phyloP scores from a whole-genome alignment of 2,888 invertebrate genomes.

The Lycaena phlaeas region DNA sequence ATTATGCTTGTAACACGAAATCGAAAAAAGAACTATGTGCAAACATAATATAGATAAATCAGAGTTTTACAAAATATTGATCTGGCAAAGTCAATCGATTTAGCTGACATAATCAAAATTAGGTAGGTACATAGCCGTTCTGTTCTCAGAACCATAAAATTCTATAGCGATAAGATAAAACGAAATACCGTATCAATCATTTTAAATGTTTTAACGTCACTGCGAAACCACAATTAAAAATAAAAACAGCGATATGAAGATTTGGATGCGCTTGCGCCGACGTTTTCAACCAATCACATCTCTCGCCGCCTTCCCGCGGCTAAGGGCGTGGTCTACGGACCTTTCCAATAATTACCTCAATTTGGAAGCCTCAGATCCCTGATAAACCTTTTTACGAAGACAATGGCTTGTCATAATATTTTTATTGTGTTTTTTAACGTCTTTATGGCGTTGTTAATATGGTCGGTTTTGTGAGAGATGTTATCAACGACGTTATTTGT shows the following conservation, averaged over 20 bases:
- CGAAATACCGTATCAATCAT: constrained; percentile 6
- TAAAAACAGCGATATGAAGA: constrained; percentile 4
- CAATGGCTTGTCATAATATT: constrained; percentile 25
- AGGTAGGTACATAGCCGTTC: not conserved
- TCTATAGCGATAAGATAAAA: not conserved
- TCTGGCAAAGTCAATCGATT: too few species aligned
- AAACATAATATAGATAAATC: too few species aligned
- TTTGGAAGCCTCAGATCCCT: constrained; percentile 19
- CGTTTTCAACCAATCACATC: constrained; percentile 18
- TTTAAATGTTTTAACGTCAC: constrained; percentile 3
- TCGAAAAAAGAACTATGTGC: too few species aligned
- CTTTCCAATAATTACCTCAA: constrained; percentile 22
- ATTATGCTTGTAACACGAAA: too few species aligned
- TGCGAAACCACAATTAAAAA: not conserved
- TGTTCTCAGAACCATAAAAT: constrained; percentile 4
- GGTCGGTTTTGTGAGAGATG: constrained; percentile 11
- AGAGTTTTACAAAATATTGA: too few species aligned
- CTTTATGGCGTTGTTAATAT: not conserved
- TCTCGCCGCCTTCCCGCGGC: constrained; percentile 6
- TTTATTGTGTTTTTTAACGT: constrained; percentile 14
- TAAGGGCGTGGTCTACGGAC: constrained; percentile 20
- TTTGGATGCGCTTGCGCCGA: constrained; percentile 13
- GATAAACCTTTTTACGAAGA: constrained; percentile 24
- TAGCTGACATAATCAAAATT: not conserved
- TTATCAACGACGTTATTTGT: constrained; percentile 12